Conservation (phyloP, 2,888 invertebrate genomes). For the Hemicrepidius hirtus region DNA sequence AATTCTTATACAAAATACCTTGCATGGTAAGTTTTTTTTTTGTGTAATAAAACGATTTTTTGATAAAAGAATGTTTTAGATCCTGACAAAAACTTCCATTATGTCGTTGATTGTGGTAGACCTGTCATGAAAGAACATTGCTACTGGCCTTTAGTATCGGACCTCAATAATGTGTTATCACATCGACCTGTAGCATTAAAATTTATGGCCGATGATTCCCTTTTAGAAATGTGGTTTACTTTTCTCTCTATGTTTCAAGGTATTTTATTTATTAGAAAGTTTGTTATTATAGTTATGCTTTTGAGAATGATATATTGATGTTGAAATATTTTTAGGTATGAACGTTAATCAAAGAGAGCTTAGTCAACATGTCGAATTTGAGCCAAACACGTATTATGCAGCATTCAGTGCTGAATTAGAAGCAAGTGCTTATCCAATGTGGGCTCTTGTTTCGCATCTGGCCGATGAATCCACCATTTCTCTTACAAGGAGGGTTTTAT, state of each 20-base stretch:
- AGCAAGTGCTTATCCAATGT: constrained; percentile 98
- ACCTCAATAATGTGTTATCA: constrained; percentile 96
- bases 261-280: constrained; percentile 68
- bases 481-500: constrained; percentile 84
- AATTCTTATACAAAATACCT: constrained; percentile 89
- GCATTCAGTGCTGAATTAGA: constrained; percentile 98
- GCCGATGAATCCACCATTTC: constrained; percentile 83
- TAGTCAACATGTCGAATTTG: constrained; percentile 95
- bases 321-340: constrained; percentile 95
- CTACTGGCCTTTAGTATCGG: constrained; percentile 98
- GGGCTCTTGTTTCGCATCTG: constrained; percentile 94
- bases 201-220: constrained; percentile 90
- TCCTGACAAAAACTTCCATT: constrained; percentile 87
- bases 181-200: constrained; percentile 93
- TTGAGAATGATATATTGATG: too few species aligned
- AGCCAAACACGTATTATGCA: constrained; percentile 97
- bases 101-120: constrained; percentile 93
- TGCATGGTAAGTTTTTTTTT: constrained; percentile 79
- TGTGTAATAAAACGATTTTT: too few species aligned
- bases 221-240: constrained; percentile 97
- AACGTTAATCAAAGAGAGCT: constrained; percentile 95
- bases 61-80: constrained; percentile 75
- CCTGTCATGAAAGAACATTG: constrained; percentile 98
- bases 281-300: too few species aligned
- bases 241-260: constrained; percentile 96